Evolutionary conservation across 2,113 vertebrate species (phyloP), one percentile per base, ranked within the genome.

Genomic region (Caranx melampygus): DNA sequence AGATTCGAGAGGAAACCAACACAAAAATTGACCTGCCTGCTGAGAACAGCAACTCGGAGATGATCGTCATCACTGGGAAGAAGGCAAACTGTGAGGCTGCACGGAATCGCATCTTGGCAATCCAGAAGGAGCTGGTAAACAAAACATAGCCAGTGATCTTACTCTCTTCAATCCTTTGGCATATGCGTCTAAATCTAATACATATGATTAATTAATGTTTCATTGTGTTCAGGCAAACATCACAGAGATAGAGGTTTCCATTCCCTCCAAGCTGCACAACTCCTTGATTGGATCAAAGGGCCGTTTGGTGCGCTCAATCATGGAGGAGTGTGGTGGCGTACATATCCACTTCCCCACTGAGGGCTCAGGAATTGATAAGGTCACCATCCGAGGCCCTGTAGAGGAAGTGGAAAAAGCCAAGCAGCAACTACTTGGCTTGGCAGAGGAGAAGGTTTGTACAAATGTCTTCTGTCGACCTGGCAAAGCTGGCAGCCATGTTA

Each of bases 1-100:
- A 99, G 98, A 99, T 99, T 79, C 97, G 98, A n/a, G 98, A 99
- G 86, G 98, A 99, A 90, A 99, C 97, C 2, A 98, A 96, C 95
- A 99, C 98, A 61, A 99, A 97, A 93, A 99, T 99, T 16, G 98
- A 99, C 92, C 96, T 99, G 78, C 98, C 98, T 13, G 98, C 98
- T 65, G 98, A 99, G 90, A 99, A 99, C 82, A 99, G 97, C 93
- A 98, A 99, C 87, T 99, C 98, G 0, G 98, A 99, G 92, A 98
- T 98, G 90, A 99, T 99, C n/a, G 45, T 99, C 85, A 99, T 99
- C 91, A 99, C 97, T 0, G 98, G 98, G 85, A 99, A 99, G 94
- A 97, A 94, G 81, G 95, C 95, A n/a, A 98, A 99, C 94, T 99
- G 98, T 35, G 98, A 99, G 91, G 96, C 95, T 15, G 97, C 98